These are phyloP conservation scores for Rhabditoides inermis DNA, from an alignment of 2,888 invertebrate species.

Conservation along the genomic window DNA sequence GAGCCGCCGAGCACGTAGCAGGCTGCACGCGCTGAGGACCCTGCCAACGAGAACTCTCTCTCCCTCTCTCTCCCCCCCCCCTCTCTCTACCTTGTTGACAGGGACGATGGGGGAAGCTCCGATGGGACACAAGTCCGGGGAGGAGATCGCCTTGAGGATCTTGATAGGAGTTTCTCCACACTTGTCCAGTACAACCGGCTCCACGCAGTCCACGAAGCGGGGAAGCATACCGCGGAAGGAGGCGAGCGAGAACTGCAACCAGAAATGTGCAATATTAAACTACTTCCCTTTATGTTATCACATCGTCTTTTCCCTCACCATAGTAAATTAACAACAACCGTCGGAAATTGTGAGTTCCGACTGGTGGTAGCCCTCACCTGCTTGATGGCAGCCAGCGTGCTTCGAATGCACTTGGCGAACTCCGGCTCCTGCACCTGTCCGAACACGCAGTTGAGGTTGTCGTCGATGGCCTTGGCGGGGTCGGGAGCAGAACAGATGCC, in stretches of 20 bases:
- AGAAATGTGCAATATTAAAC: no score
- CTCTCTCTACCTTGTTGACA: constrained; percentile 5
- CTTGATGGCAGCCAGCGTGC: constrained; percentile 44
- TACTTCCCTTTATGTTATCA: no score
- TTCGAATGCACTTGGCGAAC: constrained; percentile 45
- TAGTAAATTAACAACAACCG: no score
- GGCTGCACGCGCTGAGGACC: constrained; percentile 4
- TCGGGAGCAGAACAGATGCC: constrained; percentile 43
- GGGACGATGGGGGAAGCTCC: constrained; percentile 22
- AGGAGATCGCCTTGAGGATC: constrained; percentile 32
- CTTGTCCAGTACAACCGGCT: constrained; percentile 38
- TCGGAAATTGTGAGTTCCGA: no score
- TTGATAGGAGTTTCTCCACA: constrained; percentile 44
- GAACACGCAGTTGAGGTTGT: constrained; percentile 44
- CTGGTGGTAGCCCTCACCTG: no score
- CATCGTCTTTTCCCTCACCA: no score
- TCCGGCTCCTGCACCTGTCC: constrained; percentile 39
- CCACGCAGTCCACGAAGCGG: constrained; percentile 44
- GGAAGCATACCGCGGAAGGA: constrained; percentile 40
- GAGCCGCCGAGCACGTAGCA: constrained; percentile 12
- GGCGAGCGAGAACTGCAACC: constrained; percentile 39
- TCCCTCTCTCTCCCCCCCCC: not conserved
- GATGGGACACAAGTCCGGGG: constrained; percentile 33
- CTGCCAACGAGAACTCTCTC: no score
- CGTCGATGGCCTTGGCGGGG: constrained; percentile 45